Percentiles rank a stretch among this genome's conserved stretches.
Conservation (phyloP, 2,888 invertebrate species). For the Chymomyza caudatula region DNA sequence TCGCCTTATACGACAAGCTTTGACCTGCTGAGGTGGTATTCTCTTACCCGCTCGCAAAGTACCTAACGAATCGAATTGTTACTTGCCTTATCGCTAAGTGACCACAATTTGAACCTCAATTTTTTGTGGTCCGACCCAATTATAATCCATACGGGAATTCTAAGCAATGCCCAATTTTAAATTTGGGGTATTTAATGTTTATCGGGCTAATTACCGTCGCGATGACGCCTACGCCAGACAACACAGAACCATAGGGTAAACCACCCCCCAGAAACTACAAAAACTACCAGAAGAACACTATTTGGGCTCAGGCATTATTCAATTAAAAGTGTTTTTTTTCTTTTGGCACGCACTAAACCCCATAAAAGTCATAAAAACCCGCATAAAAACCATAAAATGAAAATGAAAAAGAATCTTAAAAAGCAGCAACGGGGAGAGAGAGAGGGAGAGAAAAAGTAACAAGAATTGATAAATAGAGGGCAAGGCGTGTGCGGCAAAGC, state of each 20-base stretch:
- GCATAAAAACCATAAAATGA: slow-evolving; percentile 76
- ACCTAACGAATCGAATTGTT: not conserved
- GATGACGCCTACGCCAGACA: slow-evolving; percentile 54
- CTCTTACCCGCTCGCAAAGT: too few relatives aligned
- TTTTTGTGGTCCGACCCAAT: slow-evolving; percentile 51
- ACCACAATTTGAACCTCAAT: not conserved
- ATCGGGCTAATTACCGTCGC: slow-evolving; percentile 62
- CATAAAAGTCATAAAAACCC: slow-evolving; percentile 77
- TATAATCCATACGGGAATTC: slow-evolving; percentile 53
- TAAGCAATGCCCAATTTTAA: slow-evolving; percentile 55
- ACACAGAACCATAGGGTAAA: not conserved
- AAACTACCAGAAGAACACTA: slow-evolving; percentile 28
- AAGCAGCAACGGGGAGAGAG: slow-evolving; percentile 28
- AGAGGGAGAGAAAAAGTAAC: slow-evolving; percentile 11
- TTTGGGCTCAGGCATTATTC: slow-evolving; percentile 67
- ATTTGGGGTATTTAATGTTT: slow-evolving; percentile 70
- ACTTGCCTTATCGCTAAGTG: not conserved
- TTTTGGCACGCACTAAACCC: slow-evolving; percentile 78
- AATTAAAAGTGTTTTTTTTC: slow-evolving; percentile 74
- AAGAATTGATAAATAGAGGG: not conserved
- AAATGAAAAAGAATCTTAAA: slow-evolving; percentile 74
- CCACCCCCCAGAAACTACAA: not conserved
- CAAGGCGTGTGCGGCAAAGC: slow-evolving; percentile 3
- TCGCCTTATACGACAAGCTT: too few relatives aligned
- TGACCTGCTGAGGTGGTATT: too few relatives aligned